These are phyloP conservation scores for Eudasyphora cyanicolor DNA, from an alignment of 2,888 invertebrate species.

Conservation along the genomic window DNA sequence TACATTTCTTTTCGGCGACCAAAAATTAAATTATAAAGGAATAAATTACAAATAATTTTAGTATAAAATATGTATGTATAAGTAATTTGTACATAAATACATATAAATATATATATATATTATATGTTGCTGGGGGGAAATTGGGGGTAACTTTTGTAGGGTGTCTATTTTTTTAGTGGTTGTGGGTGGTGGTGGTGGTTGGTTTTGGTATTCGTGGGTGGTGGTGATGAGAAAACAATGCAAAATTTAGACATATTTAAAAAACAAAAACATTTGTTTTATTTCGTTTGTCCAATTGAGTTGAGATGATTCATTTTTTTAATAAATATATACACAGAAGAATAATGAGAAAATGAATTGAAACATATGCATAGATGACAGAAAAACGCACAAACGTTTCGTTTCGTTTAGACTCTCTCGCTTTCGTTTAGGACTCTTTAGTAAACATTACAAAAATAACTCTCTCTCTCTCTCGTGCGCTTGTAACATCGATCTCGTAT, in stretches of 20 bases:
- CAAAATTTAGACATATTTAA: constrained; percentile 53
- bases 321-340: constrained; percentile 61
- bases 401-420: not conserved
- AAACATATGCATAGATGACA: constrained; percentile 30
- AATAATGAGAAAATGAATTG: constrained; percentile 40
- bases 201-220: too few species aligned
- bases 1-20: too few species aligned
- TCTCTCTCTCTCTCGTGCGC: constrained; percentile 64
- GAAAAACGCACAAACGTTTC: constrained; percentile 36
- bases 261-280: constrained; percentile 48
- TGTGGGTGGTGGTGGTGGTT: constrained; percentile 56
- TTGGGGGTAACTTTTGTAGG: constrained; percentile 37
- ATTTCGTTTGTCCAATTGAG: constrained; percentile 48
- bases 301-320: constrained; percentile 38
- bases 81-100: constrained; percentile 31
- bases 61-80: too few species aligned
- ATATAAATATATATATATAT: constrained; percentile 23
- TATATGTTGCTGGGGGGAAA: constrained; percentile 47
- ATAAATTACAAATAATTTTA: too few species aligned
- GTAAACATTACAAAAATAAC: constrained; percentile 58
- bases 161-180: constrained; percentile 38
- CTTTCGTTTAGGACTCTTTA: constrained; percentile 8
- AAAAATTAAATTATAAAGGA: too few species aligned
- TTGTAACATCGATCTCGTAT: constrained; percentile 50
- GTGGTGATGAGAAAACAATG: constrained; percentile 31